These are phyloP conservation scores for Anodontia alba DNA, from an alignment of 2,888 invertebrate species.

Conservation along the genomic window DNA sequence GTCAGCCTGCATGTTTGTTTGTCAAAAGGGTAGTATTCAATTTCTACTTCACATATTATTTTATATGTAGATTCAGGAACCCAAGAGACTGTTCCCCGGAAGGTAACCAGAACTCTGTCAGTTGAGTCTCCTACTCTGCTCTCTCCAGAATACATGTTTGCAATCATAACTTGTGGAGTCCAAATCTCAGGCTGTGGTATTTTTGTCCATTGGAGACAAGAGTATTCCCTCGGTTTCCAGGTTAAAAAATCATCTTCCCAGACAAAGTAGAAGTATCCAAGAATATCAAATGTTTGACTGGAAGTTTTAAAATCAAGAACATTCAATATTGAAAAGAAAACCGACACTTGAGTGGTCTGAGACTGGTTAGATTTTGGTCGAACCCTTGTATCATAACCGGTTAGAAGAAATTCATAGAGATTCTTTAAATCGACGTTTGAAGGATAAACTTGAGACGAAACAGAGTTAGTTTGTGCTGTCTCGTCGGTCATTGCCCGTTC, in stretches of 20 bases:
- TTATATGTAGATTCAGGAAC: slow-evolving; percentile 8
- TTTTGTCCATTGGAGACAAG: neutral
- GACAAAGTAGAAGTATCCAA: slow-evolving; percentile 5
- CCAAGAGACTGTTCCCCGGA: neutral
- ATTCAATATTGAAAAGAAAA: slow-evolving; percentile 1
- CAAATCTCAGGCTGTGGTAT: neutral
- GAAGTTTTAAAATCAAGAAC: neutral
- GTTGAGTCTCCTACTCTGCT: neutral
- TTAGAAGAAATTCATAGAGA: neutral
- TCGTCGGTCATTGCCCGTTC: no score
- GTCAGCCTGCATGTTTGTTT: neutral
- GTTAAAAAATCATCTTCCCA: slow-evolving; percentile 7
- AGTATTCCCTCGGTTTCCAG: neutral
- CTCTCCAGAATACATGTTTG: slow-evolving; percentile 5
- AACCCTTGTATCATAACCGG: neutral
- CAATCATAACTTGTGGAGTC: neutral
- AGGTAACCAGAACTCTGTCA: neutral
- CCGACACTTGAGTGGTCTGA: neutral
- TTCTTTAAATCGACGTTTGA: neutral
- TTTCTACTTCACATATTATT: neutral
- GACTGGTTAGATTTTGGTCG: slow-evolving; percentile 1
- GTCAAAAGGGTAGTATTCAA: slow-evolving; percentile 7
- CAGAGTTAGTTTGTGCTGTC: neutral
- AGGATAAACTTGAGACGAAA: neutral
- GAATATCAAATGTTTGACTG: neutral